Evolutionary conservation across 2,113 vertebrate genomes (phyloP).

Genomic region (Lophius piscatorius): DNA sequence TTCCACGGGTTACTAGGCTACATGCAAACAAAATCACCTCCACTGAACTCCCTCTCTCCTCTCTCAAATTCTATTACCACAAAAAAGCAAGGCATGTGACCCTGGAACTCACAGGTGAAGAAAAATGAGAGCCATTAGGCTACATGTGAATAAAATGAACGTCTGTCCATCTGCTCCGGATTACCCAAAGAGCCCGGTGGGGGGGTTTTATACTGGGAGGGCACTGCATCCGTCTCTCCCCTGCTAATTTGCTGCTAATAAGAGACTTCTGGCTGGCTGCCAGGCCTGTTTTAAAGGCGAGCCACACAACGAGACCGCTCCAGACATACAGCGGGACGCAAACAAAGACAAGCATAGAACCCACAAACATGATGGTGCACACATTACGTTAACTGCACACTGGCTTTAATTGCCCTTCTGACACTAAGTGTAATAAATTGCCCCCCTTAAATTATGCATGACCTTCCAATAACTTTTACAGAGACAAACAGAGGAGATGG

Average conservation of each 20-base stretch:
- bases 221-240: constrained; percentile 42
- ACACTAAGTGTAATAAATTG: constrained; percentile 57
- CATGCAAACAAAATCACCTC: constrained; percentile 35
- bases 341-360: constrained; percentile 13
- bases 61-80: constrained; percentile 7
- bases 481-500: constrained; percentile 29
- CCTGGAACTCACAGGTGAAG: neutral
- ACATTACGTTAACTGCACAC: constrained; percentile 32
- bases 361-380: constrained; percentile 25
- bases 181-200: no score
- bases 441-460: constrained; percentile 54
- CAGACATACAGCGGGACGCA: neutral
- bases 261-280: constrained; percentile 46
- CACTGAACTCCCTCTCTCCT: constrained; percentile 5
- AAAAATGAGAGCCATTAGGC: neutral
- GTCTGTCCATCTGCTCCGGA: no score
- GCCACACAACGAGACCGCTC: constrained; percentile 26
- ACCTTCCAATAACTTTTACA: constrained; percentile 29
- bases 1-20: constrained; percentile 13
- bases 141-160: no score
- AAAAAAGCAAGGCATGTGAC: neutral
- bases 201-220: constrained; percentile 21
- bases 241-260: constrained; percentile 69
- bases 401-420: constrained; percentile 61
- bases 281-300: constrained; percentile 34